These are phyloP conservation scores for Nomada fucata DNA, from an alignment of 2,888 invertebrate genomes.

Conservation along the genomic window DNA sequence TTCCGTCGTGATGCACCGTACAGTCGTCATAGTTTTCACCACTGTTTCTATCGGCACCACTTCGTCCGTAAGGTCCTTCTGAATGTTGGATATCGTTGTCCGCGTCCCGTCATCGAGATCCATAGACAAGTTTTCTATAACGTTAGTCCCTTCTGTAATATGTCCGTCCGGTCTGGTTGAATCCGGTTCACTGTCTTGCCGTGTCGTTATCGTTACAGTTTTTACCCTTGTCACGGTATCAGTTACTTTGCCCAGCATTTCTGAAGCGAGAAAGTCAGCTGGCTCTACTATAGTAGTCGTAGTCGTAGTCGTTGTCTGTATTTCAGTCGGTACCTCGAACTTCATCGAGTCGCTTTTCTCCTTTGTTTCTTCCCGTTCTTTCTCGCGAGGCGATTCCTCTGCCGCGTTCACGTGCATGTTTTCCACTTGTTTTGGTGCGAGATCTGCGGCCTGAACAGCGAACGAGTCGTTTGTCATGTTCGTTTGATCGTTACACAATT, in stretches of 20 bases:
- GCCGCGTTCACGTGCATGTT: neutral
- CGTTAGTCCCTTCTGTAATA: constrained; percentile 29
- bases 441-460: neutral
- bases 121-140: constrained; percentile 21
- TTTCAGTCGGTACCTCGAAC: constrained; percentile 10
- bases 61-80: constrained; percentile 17
- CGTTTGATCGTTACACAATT: neutral
- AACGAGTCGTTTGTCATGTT: neutral
- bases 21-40: constrained; percentile 66
- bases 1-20: constrained; percentile 62
- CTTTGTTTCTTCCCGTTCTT: neutral
- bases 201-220: constrained; percentile 40
- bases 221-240: constrained; percentile 41
- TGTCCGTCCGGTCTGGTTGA: constrained; percentile 16
- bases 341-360: constrained; percentile 21
- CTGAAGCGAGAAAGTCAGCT: constrained; percentile 22
- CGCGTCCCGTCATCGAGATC: neutral
- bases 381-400: neutral
- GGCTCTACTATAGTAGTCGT: neutral
- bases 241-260: constrained; percentile 17
- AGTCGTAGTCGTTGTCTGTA: constrained; percentile 22
- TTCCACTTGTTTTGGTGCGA: neutral
- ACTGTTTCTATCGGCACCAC: constrained; percentile 32
- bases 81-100: constrained; percentile 41
- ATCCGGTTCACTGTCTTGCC: neutral